These are phyloP conservation scores for Machaerirhynchus nigripectus DNA, from an alignment of 2,113 vertebrate genomes.

Conservation along the genomic window DNA sequence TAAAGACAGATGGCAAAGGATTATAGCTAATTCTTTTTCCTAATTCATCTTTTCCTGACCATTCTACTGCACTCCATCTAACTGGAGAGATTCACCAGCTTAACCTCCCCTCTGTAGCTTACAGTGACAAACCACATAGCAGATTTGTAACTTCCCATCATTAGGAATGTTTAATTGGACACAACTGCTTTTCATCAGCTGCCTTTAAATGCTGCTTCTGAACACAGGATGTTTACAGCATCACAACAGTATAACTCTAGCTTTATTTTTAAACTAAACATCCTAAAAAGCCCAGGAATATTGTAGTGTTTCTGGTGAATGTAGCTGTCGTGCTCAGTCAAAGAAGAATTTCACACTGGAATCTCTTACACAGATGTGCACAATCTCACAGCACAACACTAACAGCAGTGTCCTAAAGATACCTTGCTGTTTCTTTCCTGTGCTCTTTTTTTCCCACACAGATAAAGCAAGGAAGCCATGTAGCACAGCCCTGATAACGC, in stretches of 20 bases:
- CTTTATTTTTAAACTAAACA: constrained; percentile 12
- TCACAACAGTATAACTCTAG: background rate
- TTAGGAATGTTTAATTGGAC: background rate
- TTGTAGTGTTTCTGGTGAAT: background rate
- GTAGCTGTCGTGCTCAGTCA: background rate
- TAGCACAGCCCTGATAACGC: background rate
- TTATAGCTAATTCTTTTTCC: constrained; percentile 35
- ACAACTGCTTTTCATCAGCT: background rate
- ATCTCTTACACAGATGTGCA: background rate
- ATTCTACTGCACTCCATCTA: background rate
- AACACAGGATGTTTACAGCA: background rate
- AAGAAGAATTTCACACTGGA: background rate
- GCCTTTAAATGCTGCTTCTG: background rate
- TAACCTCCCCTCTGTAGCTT: background rate
- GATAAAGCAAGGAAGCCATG: background rate
- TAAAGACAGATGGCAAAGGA: constrained; percentile 42
- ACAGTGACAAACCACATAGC: background rate
- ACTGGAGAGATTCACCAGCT: background rate
- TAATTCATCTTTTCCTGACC: background rate
- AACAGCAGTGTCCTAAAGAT: background rate
- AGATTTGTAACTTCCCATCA: constrained; percentile 7
- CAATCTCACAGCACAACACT: background rate
- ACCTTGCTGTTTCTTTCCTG: background rate
- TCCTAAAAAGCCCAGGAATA: background rate
- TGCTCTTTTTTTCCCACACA: background rate